phyloP scores from a whole-genome alignment of 2,797 vertebrate species.

The Epinephelus malabaricus region DNA sequence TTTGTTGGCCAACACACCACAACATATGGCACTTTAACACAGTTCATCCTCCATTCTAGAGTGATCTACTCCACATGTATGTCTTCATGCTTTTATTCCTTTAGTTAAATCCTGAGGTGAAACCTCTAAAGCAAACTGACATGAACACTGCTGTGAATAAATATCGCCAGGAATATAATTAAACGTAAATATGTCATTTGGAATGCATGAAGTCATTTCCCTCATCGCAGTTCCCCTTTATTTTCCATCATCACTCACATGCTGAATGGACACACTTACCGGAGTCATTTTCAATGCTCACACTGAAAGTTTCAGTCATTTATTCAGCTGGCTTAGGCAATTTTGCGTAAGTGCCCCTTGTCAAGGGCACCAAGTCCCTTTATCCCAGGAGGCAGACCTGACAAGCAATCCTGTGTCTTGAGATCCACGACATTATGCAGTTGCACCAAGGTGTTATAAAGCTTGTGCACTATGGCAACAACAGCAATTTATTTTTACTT shows the following conservation, averaged over 20 bases:
- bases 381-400: constrained; percentile 27
- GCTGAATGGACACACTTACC: constrained; percentile 46
- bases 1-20: constrained; percentile 31
- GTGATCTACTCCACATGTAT: constrained; percentile 25
- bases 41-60: constrained; percentile 16
- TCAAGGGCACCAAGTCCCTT: constrained; percentile 56
- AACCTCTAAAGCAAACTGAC: constrained; percentile 15
- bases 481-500: constrained; percentile 3
- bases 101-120: constrained; percentile 16
- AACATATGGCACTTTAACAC: constrained; percentile 47
- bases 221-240: constrained; percentile 18
- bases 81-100: constrained; percentile 8
- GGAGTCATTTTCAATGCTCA: constrained; percentile 47
- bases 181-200: constrained; percentile 41
- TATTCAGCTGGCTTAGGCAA: constrained; percentile 56
- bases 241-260: constrained; percentile 54
- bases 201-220: constrained; percentile 49
- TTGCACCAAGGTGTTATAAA: neutral
- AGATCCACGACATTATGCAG: neutral
- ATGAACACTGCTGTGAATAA: constrained; percentile 20
- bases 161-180: constrained; percentile 28
- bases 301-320: constrained; percentile 47
- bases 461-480: neutral
- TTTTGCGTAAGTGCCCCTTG: constrained; percentile 45
- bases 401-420: constrained; percentile 2